Conservation (phyloP, 2,888 invertebrate genomes). For the Osmoderma eremita region DNA sequence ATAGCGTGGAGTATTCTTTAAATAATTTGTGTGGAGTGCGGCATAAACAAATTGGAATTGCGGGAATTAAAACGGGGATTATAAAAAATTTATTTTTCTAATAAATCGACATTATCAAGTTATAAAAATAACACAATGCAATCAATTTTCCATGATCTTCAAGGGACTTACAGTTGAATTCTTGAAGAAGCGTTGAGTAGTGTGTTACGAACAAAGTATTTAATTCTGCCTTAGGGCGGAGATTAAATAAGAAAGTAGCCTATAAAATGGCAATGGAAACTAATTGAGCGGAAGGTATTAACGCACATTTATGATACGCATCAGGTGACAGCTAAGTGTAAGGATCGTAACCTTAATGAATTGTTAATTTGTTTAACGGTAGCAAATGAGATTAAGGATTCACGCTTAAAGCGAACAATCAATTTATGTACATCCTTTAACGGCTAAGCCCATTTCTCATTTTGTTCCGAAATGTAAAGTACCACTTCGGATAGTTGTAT, state of each 20-base stretch:
- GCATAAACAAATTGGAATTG: no score
- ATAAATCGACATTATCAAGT: no score
- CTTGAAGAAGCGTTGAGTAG: no score
- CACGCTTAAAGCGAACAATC: conserved; percentile 24
- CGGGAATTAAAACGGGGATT: no score
- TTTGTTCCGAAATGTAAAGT: conserved; percentile 11
- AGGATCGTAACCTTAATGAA: conserved; percentile 25
- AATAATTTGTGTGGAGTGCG: no score
- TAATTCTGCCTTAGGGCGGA: no score
- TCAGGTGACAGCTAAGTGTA: not conserved
- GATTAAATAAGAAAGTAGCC: conserved; percentile 9
- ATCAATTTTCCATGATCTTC: no score
- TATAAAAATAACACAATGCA: no score
- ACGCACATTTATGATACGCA: conserved; percentile 14
- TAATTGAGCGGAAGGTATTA: conserved; percentile 22
- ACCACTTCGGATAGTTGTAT: not conserved
- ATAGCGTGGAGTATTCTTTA: no score
- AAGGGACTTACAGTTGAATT: no score
- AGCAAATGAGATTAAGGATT: conserved; percentile 23
- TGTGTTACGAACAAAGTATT: no score
- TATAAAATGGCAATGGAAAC: not conserved
- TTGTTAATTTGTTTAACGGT: conserved; percentile 27
- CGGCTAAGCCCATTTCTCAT: not conserved
- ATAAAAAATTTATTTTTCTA: no score
- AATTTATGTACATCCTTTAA: conserved; percentile 22